Conservation (phyloP, 2,113 vertebrate genomes). For the Suncus etruscus region DNA sequence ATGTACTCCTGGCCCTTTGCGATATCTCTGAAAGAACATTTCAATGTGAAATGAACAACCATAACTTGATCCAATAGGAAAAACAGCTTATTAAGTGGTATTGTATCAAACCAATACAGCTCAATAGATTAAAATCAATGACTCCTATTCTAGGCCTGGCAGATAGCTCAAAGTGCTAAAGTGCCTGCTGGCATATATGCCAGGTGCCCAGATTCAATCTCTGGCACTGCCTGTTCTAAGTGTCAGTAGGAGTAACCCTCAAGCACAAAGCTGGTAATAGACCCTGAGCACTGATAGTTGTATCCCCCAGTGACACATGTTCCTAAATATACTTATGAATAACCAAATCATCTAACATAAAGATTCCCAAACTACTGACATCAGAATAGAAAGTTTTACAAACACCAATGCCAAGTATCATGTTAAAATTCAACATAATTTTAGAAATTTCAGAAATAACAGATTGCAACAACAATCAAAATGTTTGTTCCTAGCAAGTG, state of each 20-base stretch:
- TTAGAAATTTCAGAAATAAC: conserved; percentile 72
- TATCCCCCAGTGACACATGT: neutral
- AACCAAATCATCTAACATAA: conserved; percentile 50
- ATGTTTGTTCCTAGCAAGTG: conserved; percentile 51
- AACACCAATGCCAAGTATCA: neutral
- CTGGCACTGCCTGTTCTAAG: too few species aligned
- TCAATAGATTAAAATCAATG: conserved; percentile 56
- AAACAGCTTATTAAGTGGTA: conserved; percentile 60
- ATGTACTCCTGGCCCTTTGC: too few species aligned
- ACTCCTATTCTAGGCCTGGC: neutral
- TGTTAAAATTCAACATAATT: conserved; percentile 63
- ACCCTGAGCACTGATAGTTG: too few species aligned
- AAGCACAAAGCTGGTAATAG: too few species aligned
- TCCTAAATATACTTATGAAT: conserved; percentile 60
- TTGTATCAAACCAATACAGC: conserved; percentile 62
- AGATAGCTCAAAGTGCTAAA: too few species aligned
- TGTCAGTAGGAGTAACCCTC: too few species aligned
- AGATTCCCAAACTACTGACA: conserved; percentile 31
- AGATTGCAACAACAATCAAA: conserved; percentile 62
- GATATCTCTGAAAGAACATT: conserved; percentile 2
- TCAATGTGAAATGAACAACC: conserved; percentile 21
- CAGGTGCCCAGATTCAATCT: too few species aligned
- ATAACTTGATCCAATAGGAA: conserved; percentile 9
- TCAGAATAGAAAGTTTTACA: conserved; percentile 17
- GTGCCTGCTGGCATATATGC: too few species aligned